A percentile compares a stretch with the other conserved stretches of the same genome.
phyloP scores from a whole-genome alignment of 2,113 vertebrate genomes.

The Hassar affinis region DNA sequence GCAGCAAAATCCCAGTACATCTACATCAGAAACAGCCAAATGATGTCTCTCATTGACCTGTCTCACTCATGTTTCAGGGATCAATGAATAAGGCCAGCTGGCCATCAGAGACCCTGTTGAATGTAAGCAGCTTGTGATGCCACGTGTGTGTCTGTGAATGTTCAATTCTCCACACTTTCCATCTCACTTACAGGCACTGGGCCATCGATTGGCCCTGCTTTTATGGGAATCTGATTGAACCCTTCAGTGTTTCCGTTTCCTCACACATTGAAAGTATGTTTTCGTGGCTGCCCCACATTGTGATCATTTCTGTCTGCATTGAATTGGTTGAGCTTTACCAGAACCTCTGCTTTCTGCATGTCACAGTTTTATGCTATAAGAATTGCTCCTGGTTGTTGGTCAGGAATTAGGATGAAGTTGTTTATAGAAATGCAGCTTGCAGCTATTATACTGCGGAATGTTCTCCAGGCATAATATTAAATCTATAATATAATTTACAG shows the following conservation, averaged over 20 bases:
- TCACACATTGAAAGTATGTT: neutral
- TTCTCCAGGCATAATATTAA: neutral
- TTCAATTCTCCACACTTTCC: conserved; percentile 40
- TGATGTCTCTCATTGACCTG: neutral
- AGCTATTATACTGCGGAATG: too few relatives aligned
- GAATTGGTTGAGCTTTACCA: conserved; percentile 7
- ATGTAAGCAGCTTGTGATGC: conserved; percentile 42
- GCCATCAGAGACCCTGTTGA: neutral
- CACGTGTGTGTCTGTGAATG: conserved; percentile 11
- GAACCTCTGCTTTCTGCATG: neutral
- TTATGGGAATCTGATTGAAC: conserved; percentile 13
- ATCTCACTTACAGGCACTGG: conserved; percentile 47
- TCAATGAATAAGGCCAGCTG: conserved; percentile 19
- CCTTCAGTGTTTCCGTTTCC: conserved; percentile 20
- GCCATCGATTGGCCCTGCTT: conserved; percentile 50
- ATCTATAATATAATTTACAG: neutral
- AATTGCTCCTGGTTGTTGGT: neutral
- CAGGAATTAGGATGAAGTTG: neutral
- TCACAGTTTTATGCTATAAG: neutral
- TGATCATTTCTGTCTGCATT: conserved; percentile 19
- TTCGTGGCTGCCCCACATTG: neutral
- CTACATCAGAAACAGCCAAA: neutral
- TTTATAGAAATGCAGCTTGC: neutral
- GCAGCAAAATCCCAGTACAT: neutral
- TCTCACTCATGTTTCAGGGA: conserved; percentile 6